A percentile compares a stretch with the other conserved stretches of the same genome.
Conservation (phyloP, 2,888 invertebrate species). For the Minunthozetes semirufus region DNA sequence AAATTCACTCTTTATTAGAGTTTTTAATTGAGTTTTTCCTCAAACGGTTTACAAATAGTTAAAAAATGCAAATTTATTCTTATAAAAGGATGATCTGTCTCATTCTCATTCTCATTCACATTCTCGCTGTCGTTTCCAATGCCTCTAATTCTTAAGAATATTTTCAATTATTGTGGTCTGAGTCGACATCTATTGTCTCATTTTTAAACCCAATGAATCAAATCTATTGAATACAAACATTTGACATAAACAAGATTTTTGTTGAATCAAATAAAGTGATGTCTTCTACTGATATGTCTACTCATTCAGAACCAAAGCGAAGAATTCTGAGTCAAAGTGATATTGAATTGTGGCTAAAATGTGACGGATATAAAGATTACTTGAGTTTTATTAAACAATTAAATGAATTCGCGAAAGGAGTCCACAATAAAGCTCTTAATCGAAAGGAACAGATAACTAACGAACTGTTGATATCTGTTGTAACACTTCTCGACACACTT, state of each 20-base stretch:
- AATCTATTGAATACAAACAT: not conserved
- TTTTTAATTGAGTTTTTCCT: too few species aligned
- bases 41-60: too few species aligned
- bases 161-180: not conserved
- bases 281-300: not conserved
- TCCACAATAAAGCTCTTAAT: conserved; percentile 22
- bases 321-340: conserved; percentile 33
- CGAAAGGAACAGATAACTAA: conserved; percentile 19
- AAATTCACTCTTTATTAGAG: too few species aligned
- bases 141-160: too few species aligned
- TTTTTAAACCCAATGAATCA: not conserved
- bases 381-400: conserved; percentile 37
- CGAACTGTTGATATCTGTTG: conserved; percentile 56
- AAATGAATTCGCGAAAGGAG: conserved; percentile 38
- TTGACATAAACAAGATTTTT: not conserved
- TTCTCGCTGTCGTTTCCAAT: too few species aligned
- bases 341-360: conserved; percentile 35
- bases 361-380: conserved; percentile 37
- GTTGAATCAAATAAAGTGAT: not conserved
- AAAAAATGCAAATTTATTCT: too few species aligned
- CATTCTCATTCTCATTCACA: too few species aligned
- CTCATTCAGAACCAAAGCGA: conserved; percentile 19
- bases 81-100: too few species aligned
- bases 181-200: not conserved
- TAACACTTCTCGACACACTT: conserved; percentile 63